These are phyloP conservation scores for Spodoptera frugiperda DNA, from an alignment of 1,140 invertebrate genomes.

Conservation along the genomic window DNA sequence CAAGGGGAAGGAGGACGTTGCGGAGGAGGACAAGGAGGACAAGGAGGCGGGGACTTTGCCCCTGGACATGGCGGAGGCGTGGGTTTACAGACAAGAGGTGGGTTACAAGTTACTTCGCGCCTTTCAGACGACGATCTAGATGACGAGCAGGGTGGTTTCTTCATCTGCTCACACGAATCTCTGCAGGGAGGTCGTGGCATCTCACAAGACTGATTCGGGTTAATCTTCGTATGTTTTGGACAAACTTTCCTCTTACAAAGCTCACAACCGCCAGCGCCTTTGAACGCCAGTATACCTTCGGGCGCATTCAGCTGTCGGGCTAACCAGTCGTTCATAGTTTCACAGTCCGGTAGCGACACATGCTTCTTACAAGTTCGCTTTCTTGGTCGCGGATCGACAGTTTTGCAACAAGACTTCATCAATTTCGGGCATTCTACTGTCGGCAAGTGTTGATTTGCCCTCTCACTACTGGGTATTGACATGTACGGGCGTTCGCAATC, in stretches of 20 bases:
- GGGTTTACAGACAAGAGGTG: not conserved
- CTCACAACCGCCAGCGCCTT: constrained; percentile 51
- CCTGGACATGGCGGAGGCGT: not conserved
- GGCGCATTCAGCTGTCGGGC: constrained; percentile 7
- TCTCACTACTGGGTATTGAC: not conserved
- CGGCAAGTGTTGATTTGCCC: not conserved
- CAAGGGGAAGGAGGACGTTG: too few species aligned
- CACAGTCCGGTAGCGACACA: constrained; percentile 61
- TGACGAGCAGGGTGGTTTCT: constrained; percentile 51
- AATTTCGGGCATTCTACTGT: constrained; percentile 43
- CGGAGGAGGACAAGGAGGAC: not conserved
- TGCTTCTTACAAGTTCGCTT: constrained; percentile 54
- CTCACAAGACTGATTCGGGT: constrained; percentile 47
- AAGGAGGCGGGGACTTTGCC: not conserved
- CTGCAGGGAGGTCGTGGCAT: constrained; percentile 56
- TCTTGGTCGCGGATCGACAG: constrained; percentile 26
- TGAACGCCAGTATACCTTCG: constrained; percentile 58
- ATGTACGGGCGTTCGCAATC: not conserved
- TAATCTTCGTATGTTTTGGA: constrained; percentile 52
- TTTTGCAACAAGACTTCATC: constrained; percentile 46
- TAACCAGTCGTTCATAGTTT: constrained; percentile 49
- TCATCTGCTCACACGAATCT: constrained; percentile 48
- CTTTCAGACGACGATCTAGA: constrained; percentile 40
- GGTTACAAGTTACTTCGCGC: too few species aligned
- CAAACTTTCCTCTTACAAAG: constrained; percentile 49